Conservation (phyloP, 2,113 vertebrate genomes). For the Mus pahari region DNA sequence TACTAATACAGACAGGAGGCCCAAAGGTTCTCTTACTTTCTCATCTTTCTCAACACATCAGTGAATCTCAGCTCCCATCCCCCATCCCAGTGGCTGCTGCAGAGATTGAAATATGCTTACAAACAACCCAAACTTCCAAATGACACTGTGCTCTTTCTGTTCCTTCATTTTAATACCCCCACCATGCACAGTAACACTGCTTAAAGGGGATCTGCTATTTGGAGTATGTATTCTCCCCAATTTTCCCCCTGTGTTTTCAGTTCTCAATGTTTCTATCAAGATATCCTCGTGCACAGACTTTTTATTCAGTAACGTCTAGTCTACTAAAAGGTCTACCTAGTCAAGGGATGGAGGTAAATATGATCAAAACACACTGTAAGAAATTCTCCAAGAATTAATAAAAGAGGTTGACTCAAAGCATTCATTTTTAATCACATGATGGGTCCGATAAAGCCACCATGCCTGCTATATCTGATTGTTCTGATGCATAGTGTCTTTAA, state of each 20-base stretch:
- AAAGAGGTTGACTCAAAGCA: not conserved
- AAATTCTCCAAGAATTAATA: not conserved
- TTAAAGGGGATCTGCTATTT: not conserved
- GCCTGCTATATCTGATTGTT: not conserved
- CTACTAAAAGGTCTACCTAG: not conserved
- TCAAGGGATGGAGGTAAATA: not conserved
- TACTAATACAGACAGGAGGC: not conserved
- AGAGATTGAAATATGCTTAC: not conserved
- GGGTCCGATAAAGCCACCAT: not conserved
- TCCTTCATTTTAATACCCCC: not conserved
- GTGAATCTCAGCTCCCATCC: too few relatives aligned
- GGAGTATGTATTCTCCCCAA: not conserved
- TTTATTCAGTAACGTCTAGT: not conserved
- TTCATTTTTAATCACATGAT: not conserved
- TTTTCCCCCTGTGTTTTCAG: not conserved
- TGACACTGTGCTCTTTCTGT: too few relatives aligned
- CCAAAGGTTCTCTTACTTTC: not conserved
- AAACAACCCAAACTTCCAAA: not conserved
- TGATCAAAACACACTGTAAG: not conserved
- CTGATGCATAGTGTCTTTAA: not conserved
- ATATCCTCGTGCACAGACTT: not conserved
- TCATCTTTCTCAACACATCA: not conserved
- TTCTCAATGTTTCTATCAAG: not conserved
- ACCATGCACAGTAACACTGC: not conserved
- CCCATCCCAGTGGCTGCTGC: too few relatives aligned